Evolutionary conservation across 2,797 vertebrate genomes (phyloP), one percentile per base, ranked within the genome.

Genomic region (Lophius americanus): DNA sequence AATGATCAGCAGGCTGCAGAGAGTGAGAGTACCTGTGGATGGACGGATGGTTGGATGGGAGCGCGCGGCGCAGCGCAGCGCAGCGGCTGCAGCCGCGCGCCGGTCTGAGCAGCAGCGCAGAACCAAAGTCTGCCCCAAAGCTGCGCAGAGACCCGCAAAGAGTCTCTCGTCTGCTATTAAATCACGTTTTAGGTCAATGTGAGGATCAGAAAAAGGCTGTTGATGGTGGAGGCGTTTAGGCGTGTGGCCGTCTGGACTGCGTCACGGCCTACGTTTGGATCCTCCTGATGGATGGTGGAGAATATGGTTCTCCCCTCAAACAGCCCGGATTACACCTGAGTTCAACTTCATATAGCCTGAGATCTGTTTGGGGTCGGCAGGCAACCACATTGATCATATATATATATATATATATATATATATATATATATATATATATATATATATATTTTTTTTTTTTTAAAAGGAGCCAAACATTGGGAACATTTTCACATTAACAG

Each of bases 21-120:
- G 53, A 49, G 56, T 62, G 32, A 42, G 81, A 73, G 82, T 49
- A 91, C 90, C 89, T 91, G 90, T 91, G 86, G 90, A 88, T 83
- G 89, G 67, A 73, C 3, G 23, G 23, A 23, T 23, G 23, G 73
- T 2, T 60, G 69, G 78, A 82, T 68, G 73, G 49, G 69, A 76
- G 81, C 77, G 78, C 86, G 66, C 61, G 41, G 81, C 71, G 76
- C 64, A 51, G 76, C 56, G 78, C 68, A 9, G 52, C 52, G 52
- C 36, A 38, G 58, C 54, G 37, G 78, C 80, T 1, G 23, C 23
- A 23, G 23, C 23, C 23, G 23, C 23, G 23, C 23, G 11, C 77
- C 47, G 70, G 41, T 60, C 59, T 61, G 57, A 60, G 62, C 59
- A 51, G 64, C 70, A 50, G 58, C 46, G 61, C 51, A 12, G 66